Percentiles rank a stretch among this genome's conserved stretches.
These are phyloP conservation scores for Caenorhabditis becei DNA, from an alignment of 2,888 invertebrate species.

Conservation along the genomic window DNA sequence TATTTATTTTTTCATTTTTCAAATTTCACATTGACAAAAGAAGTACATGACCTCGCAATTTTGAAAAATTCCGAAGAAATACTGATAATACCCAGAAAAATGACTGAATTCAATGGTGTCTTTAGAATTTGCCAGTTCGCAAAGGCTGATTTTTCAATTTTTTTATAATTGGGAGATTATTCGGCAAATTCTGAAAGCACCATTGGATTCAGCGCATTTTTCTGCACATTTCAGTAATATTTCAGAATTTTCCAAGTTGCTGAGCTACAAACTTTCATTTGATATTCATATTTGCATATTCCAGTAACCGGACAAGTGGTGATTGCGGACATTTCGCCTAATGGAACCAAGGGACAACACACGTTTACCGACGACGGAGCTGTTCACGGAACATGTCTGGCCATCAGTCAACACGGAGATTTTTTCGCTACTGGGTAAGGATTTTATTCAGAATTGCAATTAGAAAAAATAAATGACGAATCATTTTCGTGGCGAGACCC, in stretches of 20 bases:
- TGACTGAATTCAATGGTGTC: too few relatives aligned
- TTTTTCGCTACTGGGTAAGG: constrained; percentile 63
- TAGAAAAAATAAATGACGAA: neutral
- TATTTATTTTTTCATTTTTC: neutral
- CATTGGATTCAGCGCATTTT: too few relatives aligned
- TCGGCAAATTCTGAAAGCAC: neutral
- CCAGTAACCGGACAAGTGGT: constrained; percentile 64
- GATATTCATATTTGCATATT: neutral
- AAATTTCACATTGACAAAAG: too few relatives aligned
- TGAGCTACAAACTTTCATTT: neutral
- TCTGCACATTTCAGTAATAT: too few relatives aligned
- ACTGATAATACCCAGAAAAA: too few relatives aligned
- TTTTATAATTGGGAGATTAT: too few relatives aligned
- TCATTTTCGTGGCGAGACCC: neutral
- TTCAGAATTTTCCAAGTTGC: too few relatives aligned
- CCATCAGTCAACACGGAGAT: constrained; percentile 63
- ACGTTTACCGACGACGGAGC: constrained; percentile 67
- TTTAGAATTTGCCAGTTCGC: too few relatives aligned
- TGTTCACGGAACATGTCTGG: constrained; percentile 63
- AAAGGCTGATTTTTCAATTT: too few relatives aligned
- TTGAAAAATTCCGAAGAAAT: too few relatives aligned
- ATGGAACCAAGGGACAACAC: constrained; percentile 32
- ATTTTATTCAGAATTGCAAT: neutral
- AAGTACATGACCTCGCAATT: too few relatives aligned
- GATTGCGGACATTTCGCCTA: constrained; percentile 29